Evolutionary conservation across 2,113 vertebrate genomes (phyloP), one percentile per base, ranked within the genome.

Genomic region (Ammodytes dubius): DNA sequence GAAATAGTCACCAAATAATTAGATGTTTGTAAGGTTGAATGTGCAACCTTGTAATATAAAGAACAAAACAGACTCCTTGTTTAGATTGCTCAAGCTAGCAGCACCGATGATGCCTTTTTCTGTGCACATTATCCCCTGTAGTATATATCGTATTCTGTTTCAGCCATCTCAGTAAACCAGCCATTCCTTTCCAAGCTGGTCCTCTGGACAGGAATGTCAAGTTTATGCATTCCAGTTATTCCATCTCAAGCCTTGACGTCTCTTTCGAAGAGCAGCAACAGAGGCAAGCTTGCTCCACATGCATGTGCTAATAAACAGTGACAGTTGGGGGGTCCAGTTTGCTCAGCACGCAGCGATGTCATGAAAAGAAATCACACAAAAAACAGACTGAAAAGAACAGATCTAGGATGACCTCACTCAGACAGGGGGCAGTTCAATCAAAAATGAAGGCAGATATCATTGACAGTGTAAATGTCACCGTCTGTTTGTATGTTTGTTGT

Each of bases 151-250:
- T 27, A 49, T 49, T 61, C 17, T 49, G 4, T 53, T 7, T 15
- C 7, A 71, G 19, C 27, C 35, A 13, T 78, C 42, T 79, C 15
- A 46, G 9, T 45, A 52, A 52, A 82, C 17, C 53, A 78, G 17
- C 57, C 11, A 15, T 69, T 49, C 14, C 58, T 53, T 79, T 74
- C 11, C 35, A 65, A 35, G 49, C 35, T 43, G n/a, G 50, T 83
- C 35, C 7, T 64, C 68, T 56, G 42, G 43, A n/a, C 15, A 50
- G 63, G 84, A 89, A 78, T 74, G 69, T 79, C 40, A 73, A 42
- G 67, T 79, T 84, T 60, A 27, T 77, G 65, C 42, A 12, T 79
- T 79, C 39, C 78, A 52, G 14, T 66, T 58, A 1, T 78, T 56
- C 58, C 35, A 73, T 64, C 37, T 79, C 40, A 46, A 80, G 39